Base-by-base conservation (phyloP, 2,797 vertebrate genomes). In the Brachyrhaphis roseni region DNA sequence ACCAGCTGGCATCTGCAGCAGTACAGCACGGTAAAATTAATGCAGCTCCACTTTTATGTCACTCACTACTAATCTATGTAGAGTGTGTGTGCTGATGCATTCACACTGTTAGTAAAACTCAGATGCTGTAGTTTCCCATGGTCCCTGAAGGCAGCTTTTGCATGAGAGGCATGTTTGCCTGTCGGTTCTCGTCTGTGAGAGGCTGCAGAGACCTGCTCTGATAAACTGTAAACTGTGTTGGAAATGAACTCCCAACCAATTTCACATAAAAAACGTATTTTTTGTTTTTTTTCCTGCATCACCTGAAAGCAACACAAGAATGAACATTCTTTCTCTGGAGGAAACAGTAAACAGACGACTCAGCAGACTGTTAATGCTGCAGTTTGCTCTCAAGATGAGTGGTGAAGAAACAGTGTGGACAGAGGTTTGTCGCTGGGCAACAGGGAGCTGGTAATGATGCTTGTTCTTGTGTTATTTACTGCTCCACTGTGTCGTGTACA, bases 321-420 rank as follows among this genome's bases (percentile, higher is more conserved):
- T 68, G 8, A 79, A 79, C 53, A 83, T 87, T 79, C 71, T 85
- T 84, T 78, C 82, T 72, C 78, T 16, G 1, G 23, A 82, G 73
- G 23, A 55, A 76, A 74, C 84, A 75, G 79, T 85, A 87, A 91
- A 90, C 82, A 82, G 75, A 90, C 82, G 84, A 88, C 82, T 88
- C 89, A 86, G 82, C 82, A 74, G 66, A 5, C 55, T 64, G 66
- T 71, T 8, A n/a, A 71, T 36, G 3, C 68, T 62, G 66, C 68
- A 16, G 68, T 47, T 26, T 16, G 59, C 41, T 72, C 62, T 46
- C n/a, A 64, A 20, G 23, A 77, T 78, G 75, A 64, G 71, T 74
- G 23, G 6, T 43, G 20, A 26, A 26, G 62, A 59, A 66, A 36
- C 34, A 18, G 46, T 74, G 73, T 74, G 73, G 18, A 36, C 18